A percentile compares a stretch with the other conserved stretches of the same genome.
These are phyloP conservation scores for Reticulitermes lucifugus DNA, from an alignment of 2,888 invertebrate species.

Conservation along the genomic window DNA sequence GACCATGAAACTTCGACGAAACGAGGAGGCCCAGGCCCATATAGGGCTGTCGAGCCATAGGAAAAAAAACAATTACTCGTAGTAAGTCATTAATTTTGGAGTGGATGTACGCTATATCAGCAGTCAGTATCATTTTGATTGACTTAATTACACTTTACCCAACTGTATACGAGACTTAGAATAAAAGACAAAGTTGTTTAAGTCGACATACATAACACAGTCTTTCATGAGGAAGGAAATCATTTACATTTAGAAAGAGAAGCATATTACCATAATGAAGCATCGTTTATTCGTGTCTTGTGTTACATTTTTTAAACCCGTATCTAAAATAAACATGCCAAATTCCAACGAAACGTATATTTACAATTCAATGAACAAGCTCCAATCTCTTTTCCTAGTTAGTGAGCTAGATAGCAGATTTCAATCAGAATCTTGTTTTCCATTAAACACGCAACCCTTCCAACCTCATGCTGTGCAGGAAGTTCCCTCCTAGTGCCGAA, in stretches of 20 bases:
- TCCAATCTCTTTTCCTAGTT: background rate
- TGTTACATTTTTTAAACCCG: background rate
- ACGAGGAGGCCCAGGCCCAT: too few species aligned
- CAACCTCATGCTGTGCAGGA: too few species aligned
- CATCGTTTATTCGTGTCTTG: conserved; percentile 18
- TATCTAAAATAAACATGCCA: background rate
- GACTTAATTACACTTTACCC: background rate
- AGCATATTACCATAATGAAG: conserved; percentile 48
- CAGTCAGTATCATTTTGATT: background rate
- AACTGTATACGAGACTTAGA: background rate
- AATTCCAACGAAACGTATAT: background rate
- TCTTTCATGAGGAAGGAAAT: conserved; percentile 1
- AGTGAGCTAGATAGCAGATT: background rate
- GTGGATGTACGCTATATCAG: too few species aligned
- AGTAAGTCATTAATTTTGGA: too few species aligned
- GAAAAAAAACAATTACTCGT: too few species aligned
- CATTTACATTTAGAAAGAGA: conserved; percentile 48
- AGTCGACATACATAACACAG: background rate
- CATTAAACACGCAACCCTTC: conserved; percentile 14
- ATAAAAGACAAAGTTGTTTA: background rate
- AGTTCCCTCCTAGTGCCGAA: too few species aligned
- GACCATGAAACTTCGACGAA: too few species aligned
- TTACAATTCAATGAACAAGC: conserved; percentile 4
- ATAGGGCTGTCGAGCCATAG: too few species aligned
- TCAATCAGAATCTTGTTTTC: background rate